A percentile compares a stretch with the other conserved stretches of the same genome.
phyloP scores from a whole-genome alignment of 2,888 invertebrate genomes.

The Callyntrura guangdongensis region DNA sequence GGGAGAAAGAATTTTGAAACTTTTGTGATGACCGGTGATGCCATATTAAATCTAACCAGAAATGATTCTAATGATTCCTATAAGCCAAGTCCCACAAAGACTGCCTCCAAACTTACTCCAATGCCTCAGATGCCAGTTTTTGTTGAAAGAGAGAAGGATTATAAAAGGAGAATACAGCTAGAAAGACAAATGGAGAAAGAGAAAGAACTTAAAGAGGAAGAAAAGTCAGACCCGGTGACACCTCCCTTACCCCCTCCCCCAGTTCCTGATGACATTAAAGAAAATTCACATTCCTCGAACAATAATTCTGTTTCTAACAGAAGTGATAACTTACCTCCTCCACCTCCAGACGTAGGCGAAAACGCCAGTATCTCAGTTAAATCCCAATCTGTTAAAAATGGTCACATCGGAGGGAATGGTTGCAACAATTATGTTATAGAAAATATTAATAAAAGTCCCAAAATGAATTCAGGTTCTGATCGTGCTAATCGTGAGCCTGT shows the following conservation, averaged over 20 bases:
- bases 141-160: slow-evolving; percentile 80
- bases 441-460: slow-evolving; percentile 76
- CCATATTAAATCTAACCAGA: slow-evolving; percentile 96
- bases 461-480: slow-evolving; percentile 73
- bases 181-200: slow-evolving; percentile 80
- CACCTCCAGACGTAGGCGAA: slow-evolving; percentile 78
- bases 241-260: slow-evolving; percentile 84
- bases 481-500: slow-evolving; percentile 76
- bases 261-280: slow-evolving; percentile 77
- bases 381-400: slow-evolving; percentile 77
- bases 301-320: slow-evolving; percentile 79
- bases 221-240: slow-evolving; percentile 80
- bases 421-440: slow-evolving; percentile 76
- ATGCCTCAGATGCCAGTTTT: slow-evolving; percentile 82
- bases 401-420: slow-evolving; percentile 76
- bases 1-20: slow-evolving; percentile 90
- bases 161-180: slow-evolving; percentile 76
- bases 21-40: slow-evolving; percentile 99
- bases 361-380: slow-evolving; percentile 74
- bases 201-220: slow-evolving; percentile 74
- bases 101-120: slow-evolving; percentile 83
- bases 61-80: slow-evolving; percentile 83
- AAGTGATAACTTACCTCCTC: slow-evolving; percentile 84
- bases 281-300: slow-evolving; percentile 77
- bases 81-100: slow-evolving; percentile 83